These are phyloP conservation scores for Girardia tigrina DNA, from an alignment of 2,888 invertebrate species.

Conservation along the genomic window DNA sequence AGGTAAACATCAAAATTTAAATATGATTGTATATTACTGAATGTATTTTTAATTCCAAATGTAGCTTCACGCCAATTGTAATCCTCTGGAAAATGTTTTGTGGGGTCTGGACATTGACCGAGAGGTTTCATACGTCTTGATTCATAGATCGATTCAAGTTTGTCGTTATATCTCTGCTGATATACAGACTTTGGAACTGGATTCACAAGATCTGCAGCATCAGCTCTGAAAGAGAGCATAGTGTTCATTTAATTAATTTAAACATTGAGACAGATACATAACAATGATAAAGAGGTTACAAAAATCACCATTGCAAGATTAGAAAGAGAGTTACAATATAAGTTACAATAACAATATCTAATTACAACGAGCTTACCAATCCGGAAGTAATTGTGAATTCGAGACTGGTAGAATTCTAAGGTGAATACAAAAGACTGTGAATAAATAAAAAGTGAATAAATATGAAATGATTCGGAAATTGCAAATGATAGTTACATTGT, in stretches of 20 bases:
- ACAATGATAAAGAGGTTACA: not conserved
- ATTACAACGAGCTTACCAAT: not conserved
- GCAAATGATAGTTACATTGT: too few species aligned
- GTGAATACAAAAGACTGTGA: too few species aligned
- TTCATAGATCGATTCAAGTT: constrained; percentile 43
- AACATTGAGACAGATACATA: not conserved
- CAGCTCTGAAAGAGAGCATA: not conserved
- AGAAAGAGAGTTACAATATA: not conserved
- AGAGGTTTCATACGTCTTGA: constrained; percentile 43
- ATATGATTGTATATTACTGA: not conserved
- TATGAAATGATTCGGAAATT: too few species aligned
- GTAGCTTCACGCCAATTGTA: constrained; percentile 30
- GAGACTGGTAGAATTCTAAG: not conserved
- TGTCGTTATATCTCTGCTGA: constrained; percentile 42
- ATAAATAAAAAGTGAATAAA: too few species aligned
- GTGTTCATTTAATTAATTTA: not conserved
- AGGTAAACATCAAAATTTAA: not conserved
- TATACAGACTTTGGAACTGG: constrained; percentile 45
- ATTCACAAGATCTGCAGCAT: constrained; percentile 43
- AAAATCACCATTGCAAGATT: not conserved
- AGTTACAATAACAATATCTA: too few species aligned
- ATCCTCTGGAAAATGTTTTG: not conserved
- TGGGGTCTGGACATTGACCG: constrained; percentile 38
- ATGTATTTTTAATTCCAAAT: constrained; percentile 21
- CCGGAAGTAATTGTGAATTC: not conserved